Evolutionary conservation across 2,888 invertebrate species (phyloP), one percentile per base, ranked within the genome.

Genomic region (Pristionchus entomophagus): DNA sequence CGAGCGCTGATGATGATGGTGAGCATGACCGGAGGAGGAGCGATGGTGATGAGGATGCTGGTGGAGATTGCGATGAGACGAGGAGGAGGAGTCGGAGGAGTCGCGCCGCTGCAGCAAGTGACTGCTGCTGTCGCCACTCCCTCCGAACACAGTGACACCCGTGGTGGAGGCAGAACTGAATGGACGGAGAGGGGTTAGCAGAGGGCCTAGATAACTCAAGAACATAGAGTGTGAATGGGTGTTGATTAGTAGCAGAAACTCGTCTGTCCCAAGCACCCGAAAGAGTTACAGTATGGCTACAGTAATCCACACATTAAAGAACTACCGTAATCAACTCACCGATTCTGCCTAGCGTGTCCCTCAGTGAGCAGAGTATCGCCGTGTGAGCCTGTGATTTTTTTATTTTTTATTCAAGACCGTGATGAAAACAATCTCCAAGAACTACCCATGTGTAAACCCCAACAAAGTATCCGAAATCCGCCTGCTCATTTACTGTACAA

Each of bases 101-200:
- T 51, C 49, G 26, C 45, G 78, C 45, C 51, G 78, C 22, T 49
- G 78, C 17, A 78, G 78, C 3, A 49, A 19, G 12, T 17, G 38
- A 17, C 2, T 8, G 35, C 22, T 17, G n/a, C 29, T 29, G 29
- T 49, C 45, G 41, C 45, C 73, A 45, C 45, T 14, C 45, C 45
- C 45, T 6, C 6, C 29, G 77, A 77, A 77, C 8, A 81, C 81
- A 22, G 69, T 69, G n/a, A 81, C 81, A 14, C 56, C 81, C 19
- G 81, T 81, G 51, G 81, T 81, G 1, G 81, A 81, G 32, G 81
- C 81, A 51, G 81, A 81, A 81, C 81, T 81, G 81, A 81, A 49
- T 62, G 62, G 35, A 38, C 19, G 65, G 51, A 53, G 19, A 22
- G n/a, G 81, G 38, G 81, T 53, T 81, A 81, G 81, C 38, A 69